A percentile compares a stretch with the other conserved stretches of the same genome.
Evolutionary conservation across 2,113 vertebrate genomes (phyloP).

Genomic region (Clupea harengus): DNA sequence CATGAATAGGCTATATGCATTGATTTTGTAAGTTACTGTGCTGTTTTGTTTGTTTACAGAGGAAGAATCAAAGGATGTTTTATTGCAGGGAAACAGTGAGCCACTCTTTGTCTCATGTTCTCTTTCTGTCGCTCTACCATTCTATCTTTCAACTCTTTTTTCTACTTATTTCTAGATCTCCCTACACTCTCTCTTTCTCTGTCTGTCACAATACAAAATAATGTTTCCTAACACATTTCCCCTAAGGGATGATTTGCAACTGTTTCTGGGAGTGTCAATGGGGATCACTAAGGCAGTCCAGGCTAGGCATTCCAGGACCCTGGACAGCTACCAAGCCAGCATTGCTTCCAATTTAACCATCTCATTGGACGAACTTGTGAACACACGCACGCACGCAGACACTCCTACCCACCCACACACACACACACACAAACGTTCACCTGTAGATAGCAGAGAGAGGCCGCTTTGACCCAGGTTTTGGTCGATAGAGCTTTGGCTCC

Average conservation of each 20-base stretch:
- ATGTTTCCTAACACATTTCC: neutral
- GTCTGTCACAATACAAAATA: neutral
- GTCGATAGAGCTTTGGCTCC: constrained; percentile 96
- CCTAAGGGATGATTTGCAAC: neutral
- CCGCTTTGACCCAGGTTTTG: constrained; percentile 89
- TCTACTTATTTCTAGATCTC: neutral
- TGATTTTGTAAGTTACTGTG: neutral
- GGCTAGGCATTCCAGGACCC: neutral
- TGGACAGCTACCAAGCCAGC: neutral
- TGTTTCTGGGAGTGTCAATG: neutral
- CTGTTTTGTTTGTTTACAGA: neutral
- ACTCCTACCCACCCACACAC: neutral
- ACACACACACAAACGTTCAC: constrained; percentile 40
- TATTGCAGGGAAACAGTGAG: neutral
- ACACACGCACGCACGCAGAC: neutral
- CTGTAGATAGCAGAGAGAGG: constrained; percentile 93
- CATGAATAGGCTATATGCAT: neutral
- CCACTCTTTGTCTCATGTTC: neutral
- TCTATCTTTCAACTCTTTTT: neutral
- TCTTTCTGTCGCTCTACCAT: neutral
- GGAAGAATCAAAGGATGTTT: neutral
- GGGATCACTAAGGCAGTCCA: neutral
- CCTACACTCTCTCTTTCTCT: neutral
- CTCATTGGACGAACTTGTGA: neutral
- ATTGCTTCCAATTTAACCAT: neutral